These are phyloP conservation scores for Aphodius sticticus DNA, from an alignment of 2,888 invertebrate species.

Conservation along the genomic window DNA sequence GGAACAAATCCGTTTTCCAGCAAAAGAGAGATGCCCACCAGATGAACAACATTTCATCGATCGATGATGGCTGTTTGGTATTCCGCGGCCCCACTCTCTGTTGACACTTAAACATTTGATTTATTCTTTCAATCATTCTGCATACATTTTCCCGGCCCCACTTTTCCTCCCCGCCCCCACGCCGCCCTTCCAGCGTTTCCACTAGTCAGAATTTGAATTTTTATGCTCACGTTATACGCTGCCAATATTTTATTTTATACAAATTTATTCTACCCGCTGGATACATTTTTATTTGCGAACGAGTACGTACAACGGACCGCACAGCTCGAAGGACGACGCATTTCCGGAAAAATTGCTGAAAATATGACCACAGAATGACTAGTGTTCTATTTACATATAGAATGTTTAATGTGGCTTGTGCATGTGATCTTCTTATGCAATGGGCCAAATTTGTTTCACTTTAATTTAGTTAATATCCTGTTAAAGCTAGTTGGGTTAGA, in stretches of 20 bases:
- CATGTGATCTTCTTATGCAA: too few relatives aligned
- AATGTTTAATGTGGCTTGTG: too few relatives aligned
- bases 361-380: too few relatives aligned
- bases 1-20: neutral
- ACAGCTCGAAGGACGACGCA: too few relatives aligned
- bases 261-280: neutral
- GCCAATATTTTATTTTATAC: conserved; percentile 30
- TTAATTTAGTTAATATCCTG: too few relatives aligned
- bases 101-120: conserved; percentile 51
- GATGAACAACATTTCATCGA: conserved; percentile 21
- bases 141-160: conserved; percentile 42
- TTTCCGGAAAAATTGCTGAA: too few relatives aligned
- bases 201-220: conserved; percentile 30
- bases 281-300: neutral
- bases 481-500: too few relatives aligned
- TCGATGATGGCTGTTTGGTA: conserved; percentile 36
- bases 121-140: conserved; percentile 50
- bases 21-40: neutral
- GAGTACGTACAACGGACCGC: neutral
- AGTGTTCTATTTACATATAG: too few relatives aligned
- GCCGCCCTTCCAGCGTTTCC: neutral
- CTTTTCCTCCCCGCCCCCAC: conserved; percentile 17
- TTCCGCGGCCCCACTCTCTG: conserved; percentile 39
- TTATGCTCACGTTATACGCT: conserved; percentile 20
- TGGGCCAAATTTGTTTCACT: too few relatives aligned